Percentiles rank a stretch among this genome's conserved stretches.
Evolutionary conservation across 1,140 invertebrate genomes (phyloP).

Genomic region (Bombus ignitus): DNA sequence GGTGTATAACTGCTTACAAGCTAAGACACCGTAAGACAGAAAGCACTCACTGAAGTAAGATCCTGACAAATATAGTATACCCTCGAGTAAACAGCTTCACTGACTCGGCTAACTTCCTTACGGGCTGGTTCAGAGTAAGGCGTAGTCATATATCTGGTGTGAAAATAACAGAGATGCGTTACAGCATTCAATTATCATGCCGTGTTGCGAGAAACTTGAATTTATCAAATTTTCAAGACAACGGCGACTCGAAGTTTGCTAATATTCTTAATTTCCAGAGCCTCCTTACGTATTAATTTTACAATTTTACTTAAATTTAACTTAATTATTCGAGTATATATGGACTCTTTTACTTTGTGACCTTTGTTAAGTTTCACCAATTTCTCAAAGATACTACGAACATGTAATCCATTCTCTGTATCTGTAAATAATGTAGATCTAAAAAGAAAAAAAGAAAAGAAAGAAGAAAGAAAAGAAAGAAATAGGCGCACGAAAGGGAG

Average conservation of each 20-base stretch:
- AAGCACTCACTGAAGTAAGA: not conserved
- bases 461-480: not conserved
- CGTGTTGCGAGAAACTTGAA: not conserved
- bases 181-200: not conserved
- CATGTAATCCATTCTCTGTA: no score
- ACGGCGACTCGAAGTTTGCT: not conserved
- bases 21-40: not conserved
- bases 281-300: not conserved
- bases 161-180: not conserved
- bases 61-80: constrained; percentile 1
- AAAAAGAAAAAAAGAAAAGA: no score
- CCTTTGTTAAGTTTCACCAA: not conserved
- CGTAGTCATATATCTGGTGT: not conserved
- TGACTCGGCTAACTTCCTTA: not conserved
- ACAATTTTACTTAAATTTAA: not conserved
- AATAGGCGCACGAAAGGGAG: not conserved
- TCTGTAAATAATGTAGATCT: no score
- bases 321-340: not conserved
- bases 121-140: not conserved
- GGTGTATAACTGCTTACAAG: not conserved
- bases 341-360: not conserved
- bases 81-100: not conserved
- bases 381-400: not conserved
- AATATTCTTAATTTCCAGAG: not conserved
- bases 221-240: not conserved